A percentile compares a stretch with the other conserved stretches of the same genome.
phyloP scores from a whole-genome alignment of 92 coral and sea anemone species.

The Phenganax stokvisi region DNA sequence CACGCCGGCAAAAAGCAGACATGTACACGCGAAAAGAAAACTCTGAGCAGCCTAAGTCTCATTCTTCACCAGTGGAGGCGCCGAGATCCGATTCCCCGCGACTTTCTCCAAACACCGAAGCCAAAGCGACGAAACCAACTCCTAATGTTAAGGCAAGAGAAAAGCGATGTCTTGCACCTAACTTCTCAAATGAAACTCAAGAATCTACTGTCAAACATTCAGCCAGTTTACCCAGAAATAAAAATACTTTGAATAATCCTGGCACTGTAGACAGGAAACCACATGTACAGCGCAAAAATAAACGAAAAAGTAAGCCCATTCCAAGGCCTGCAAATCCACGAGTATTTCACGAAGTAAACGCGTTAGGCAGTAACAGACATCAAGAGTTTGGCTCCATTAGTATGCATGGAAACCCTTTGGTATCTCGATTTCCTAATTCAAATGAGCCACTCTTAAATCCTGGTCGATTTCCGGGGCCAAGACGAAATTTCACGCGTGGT shows the following conservation, averaged over 20 bases:
- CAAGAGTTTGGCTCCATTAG: neutral
- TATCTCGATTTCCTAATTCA: neutral
- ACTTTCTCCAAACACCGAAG: neutral
- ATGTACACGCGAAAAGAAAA: no score
- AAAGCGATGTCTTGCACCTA: neutral
- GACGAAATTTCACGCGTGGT: neutral
- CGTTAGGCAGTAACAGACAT: constrained; percentile 15
- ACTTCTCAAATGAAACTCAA: neutral
- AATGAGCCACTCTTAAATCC: neutral
- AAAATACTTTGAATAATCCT: neutral
- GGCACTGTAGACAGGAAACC: neutral
- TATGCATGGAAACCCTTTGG: neutral
- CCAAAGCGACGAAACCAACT: neutral
- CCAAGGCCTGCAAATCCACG: neutral
- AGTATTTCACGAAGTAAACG: constrained; percentile 16
- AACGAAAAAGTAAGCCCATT: constrained; percentile 1
- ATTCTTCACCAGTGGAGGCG: neutral
- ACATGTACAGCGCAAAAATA: neutral
- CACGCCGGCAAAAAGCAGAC: neutral
- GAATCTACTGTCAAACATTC: neutral
- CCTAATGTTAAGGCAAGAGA: neutral
- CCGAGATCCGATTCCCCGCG: neutral
- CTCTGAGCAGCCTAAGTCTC: neutral
- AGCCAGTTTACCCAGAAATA: neutral
- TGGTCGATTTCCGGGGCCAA: neutral